phyloP scores from a whole-genome alignment of 2,113 vertebrate genomes.

The Catharus fuscescens region DNA sequence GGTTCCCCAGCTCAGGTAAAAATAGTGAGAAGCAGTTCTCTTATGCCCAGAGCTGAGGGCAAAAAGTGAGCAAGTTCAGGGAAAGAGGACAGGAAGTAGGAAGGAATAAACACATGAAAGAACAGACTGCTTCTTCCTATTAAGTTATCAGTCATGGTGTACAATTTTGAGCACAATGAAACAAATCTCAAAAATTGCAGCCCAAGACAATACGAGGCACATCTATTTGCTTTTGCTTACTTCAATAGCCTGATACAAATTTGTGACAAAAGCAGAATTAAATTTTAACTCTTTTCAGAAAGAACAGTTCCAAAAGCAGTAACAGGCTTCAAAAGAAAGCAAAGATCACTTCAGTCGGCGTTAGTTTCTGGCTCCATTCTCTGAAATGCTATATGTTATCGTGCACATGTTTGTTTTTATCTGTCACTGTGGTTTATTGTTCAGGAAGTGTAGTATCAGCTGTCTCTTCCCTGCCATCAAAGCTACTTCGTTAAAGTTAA shows the following conservation, averaged over 20 bases:
- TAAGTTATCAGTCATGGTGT: neutral
- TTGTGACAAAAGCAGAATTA: neutral
- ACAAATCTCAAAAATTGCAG: neutral
- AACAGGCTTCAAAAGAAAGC: constrained; percentile 20
- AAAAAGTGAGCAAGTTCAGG: neutral
- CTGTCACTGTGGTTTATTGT: constrained; percentile 82
- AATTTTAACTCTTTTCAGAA: constrained; percentile 22
- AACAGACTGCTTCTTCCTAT: neutral
- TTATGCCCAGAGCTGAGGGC: neutral
- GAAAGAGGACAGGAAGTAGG: neutral
- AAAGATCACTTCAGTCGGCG: neutral
- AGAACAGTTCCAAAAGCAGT: constrained; percentile 27
- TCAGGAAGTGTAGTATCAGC: constrained; percentile 77
- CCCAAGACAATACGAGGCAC: neutral
- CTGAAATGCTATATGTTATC: constrained; percentile 70
- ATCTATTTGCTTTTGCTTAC: neutral
- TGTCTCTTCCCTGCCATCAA: constrained; percentile 75
- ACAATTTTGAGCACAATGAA: neutral
- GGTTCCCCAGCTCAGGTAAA: neutral
- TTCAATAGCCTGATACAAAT: neutral
- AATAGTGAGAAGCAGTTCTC: neutral
- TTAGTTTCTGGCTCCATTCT: constrained; percentile 59
- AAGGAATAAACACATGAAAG: neutral
- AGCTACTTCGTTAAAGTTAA: constrained; percentile 79
- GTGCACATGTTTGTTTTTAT: constrained; percentile 78